Percentiles rank a stretch among this genome's conserved stretches.
Evolutionary conservation across 2,113 vertebrate species (phyloP).

Genomic region (Caretta caretta): DNA sequence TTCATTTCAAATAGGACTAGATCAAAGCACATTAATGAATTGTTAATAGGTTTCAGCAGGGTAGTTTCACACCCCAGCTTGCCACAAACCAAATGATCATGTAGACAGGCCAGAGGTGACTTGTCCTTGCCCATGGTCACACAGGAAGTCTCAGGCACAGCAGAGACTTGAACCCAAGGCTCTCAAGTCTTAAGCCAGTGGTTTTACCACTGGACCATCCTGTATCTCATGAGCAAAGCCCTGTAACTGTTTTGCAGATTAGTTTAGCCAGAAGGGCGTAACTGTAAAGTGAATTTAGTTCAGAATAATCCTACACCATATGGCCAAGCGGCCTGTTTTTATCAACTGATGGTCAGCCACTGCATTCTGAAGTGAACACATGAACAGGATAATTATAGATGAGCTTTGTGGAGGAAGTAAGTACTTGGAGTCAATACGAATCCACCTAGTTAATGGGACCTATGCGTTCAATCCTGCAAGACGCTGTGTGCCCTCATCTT

Average conservation of each 20-base stretch:
- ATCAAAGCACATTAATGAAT: background rate
- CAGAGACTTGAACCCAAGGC: background rate
- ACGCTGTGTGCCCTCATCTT: background rate
- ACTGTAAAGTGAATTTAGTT: background rate
- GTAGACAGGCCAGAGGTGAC: background rate
- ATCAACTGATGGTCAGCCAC: background rate
- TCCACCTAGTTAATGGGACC: background rate
- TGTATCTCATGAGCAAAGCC: background rate
- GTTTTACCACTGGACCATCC: background rate
- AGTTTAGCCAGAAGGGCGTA: fast-evolving
- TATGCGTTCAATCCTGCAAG: background rate
- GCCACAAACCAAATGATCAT: background rate
- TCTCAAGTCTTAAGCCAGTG: background rate
- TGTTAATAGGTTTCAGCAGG: background rate
- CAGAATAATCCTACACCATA: background rate
- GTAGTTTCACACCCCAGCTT: background rate
- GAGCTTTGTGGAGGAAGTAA: background rate
- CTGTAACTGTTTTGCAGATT: constrained; percentile 4
- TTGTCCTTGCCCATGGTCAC: background rate
- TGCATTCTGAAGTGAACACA: background rate
- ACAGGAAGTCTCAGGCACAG: background rate
- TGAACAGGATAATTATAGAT: fast-evolving
- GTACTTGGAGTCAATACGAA: background rate
- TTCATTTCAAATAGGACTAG: background rate
- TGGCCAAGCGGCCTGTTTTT: fast-evolving